Evolutionary conservation across 2,113 vertebrate genomes (phyloP).

Genomic region (Mellivora capensis): DNA sequence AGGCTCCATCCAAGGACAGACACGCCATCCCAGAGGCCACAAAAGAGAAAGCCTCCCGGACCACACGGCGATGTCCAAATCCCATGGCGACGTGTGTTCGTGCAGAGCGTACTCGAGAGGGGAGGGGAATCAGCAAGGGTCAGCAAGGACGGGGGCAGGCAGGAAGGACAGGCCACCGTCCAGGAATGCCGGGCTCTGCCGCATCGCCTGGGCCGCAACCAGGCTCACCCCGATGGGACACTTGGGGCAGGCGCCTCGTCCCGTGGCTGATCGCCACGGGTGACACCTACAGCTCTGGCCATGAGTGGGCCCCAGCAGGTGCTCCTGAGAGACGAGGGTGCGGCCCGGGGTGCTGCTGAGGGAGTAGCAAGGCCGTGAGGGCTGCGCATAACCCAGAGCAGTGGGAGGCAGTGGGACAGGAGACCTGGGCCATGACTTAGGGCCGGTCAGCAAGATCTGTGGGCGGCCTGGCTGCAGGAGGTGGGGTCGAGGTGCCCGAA

Average conservation of each 20-base stretch:
- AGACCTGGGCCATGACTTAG: neutral
- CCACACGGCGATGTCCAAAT: rapidly evolving
- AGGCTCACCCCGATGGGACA: neutral
- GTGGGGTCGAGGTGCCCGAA: neutral
- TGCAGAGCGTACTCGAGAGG: rapidly evolving
- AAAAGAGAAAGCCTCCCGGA: neutral
- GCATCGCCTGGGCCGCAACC: rapidly evolving
- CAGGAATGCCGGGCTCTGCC: neutral
- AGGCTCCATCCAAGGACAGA: neutral
- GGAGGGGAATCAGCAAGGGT: neutral
- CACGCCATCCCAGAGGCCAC: neutral
- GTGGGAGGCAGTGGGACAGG: neutral
- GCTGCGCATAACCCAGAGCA: neutral
- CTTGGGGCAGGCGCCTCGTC: rapidly evolving
- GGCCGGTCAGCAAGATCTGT: neutral
- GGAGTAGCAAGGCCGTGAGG: neutral
- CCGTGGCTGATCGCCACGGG: neutral
- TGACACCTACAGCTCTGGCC: neutral
- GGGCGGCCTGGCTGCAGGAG: neutral
- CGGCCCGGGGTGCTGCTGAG: neutral
- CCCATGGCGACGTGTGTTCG: rapidly evolving
- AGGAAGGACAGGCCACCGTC: rapidly evolving
- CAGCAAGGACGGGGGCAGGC: rapidly evolving
- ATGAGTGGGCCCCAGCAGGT: rapidly evolving
- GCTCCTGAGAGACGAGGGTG: rapidly evolving